Evolutionary conservation across 2,888 invertebrate genomes (phyloP), one percentile per base, ranked within the genome.

Genomic region (Phyto melanocephala): DNA sequence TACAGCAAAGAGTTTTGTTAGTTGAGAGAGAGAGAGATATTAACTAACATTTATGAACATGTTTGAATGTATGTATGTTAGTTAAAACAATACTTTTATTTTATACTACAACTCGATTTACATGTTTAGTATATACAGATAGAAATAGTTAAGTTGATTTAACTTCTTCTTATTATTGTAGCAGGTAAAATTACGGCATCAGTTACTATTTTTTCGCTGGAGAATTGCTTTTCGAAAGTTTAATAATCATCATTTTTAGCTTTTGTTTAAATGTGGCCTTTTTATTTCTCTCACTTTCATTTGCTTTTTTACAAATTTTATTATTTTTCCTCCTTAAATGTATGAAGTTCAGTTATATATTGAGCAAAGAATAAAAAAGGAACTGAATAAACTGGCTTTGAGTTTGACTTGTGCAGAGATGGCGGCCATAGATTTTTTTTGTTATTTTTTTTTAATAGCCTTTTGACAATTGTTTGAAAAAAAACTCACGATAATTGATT

Each of bases 281-380:
- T 1, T 42, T 62, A 42, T 24, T 28, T 42, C 8, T 42, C 15
- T 17, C 3, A 6, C 17, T 71, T 42, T 28, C 28, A 28, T 28
- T 5, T 5, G 28, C 52, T 63, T 35, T 28, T 47, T 37, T 10
- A 50, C 24, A 13, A 15, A 24, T 13, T 45, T 22, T 17, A 17
- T 54, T 45, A 24, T 10, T 24, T 54, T 58, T 20, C 28, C 20
- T 20, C 10, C n/a, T 22, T 33, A 58, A 50, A 33, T 70, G 28
- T 42, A 35, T 45, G 28, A 56, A 28, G 28, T 37, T 54, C 35
- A 7, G 17, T 65, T 40, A 47, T 74, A 47, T 52, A 33, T 63
- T 40, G 35, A 35, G 20, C 13, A 24, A 65, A 76, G 58, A 76
- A 76, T 76, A 63, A 81, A 81, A 81, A 71, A 71, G 71, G 42